A percentile compares a stretch with the other conserved stretches of the same genome.
These are phyloP conservation scores for Eupelmus urozonus DNA, from an alignment of 2,888 invertebrate species.

Conservation along the genomic window DNA sequence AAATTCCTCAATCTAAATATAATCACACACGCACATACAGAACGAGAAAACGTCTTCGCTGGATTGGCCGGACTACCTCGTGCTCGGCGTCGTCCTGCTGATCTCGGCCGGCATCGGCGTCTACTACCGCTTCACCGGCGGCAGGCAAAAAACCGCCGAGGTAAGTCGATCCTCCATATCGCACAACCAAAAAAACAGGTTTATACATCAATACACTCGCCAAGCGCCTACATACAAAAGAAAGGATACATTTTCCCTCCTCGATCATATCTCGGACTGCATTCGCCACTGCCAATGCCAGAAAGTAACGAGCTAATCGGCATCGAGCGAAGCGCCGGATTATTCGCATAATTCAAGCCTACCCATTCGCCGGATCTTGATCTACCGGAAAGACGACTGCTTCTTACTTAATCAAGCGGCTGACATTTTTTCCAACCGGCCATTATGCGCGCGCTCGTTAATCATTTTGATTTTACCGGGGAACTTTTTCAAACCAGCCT, in stretches of 20 bases:
- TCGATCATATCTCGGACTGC: background rate
- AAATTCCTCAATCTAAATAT: too few relatives aligned
- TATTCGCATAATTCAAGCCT: slow-evolving; percentile 21
- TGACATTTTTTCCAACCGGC: background rate
- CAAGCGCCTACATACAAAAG: background rate
- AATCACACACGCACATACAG: too few relatives aligned
- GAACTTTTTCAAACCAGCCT: too few relatives aligned
- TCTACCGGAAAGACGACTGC: slow-evolving; percentile 29
- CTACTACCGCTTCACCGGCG: slow-evolving; percentile 91
- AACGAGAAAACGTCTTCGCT: slow-evolving; percentile 31
- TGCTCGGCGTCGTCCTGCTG: slow-evolving; percentile 84
- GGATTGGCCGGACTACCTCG: slow-evolving; percentile 83
- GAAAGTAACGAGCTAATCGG: slow-evolving; percentile 40
- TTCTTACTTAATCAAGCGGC: background rate
- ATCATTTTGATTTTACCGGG: too few relatives aligned
- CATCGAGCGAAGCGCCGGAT: slow-evolving; percentile 49
- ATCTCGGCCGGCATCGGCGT: slow-evolving; percentile 89
- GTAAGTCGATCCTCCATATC: slow-evolving; percentile 76
- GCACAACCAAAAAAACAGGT: background rate
- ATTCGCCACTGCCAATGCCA: background rate
- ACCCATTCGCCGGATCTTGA: background rate
- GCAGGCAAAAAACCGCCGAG: slow-evolving; percentile 89
- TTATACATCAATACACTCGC: background rate
- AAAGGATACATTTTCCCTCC: background rate
- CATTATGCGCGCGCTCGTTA: too few relatives aligned